Base-by-base conservation (phyloP, 2,797 vertebrate species). In the Oreochromis mossambicus region DNA sequence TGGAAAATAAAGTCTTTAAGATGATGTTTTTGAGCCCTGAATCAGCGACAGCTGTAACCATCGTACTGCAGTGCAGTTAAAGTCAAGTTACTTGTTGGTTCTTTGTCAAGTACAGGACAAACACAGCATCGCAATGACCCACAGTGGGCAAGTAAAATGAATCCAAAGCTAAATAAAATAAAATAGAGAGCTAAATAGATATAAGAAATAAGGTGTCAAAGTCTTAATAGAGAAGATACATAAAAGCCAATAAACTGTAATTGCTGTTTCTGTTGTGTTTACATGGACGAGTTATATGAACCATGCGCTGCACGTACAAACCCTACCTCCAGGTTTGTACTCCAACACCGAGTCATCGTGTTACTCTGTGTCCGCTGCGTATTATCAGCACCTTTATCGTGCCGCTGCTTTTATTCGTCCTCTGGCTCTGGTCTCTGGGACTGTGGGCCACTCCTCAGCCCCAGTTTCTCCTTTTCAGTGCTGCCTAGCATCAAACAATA, bases 391-490 rank as follows among this genome's bases (percentile, higher is more conserved):
- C 38, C 78, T 79, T 81, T 50, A 84, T 85, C 70, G 77, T 77
- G 32, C 13, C 19, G 21, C 80, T 9, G 14, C 21, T 78, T 46
- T 83, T 86, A 78, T 90, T 79, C 36, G 8, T 19, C 43, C 56
- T 87, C 29, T 8, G 8, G 58, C 46, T 85, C 15, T 41, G 78
- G 54, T 78, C 75, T 85, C 36, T 26, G 48, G 26, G 54, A 21
- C 70, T 78, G 41, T 5, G 24, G 41, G 78, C 89, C 92, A 83
- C 90, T 93, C 94, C 92, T 88, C 48, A 56, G 82, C 36, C 85
- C 81, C 78, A 85, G 43, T 87, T 90, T 89, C 48, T 82, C 83
- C 61, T 84, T 83, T 87, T 80, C 81, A 86, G 24, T 12, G 19
- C 77, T 3, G 12, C 21, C 80, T 12, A 17, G 78, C 21, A 75